These are phyloP conservation scores for Drosophila melanosoma DNA, from an alignment of 2,888 invertebrate species.

Conservation along the genomic window DNA sequence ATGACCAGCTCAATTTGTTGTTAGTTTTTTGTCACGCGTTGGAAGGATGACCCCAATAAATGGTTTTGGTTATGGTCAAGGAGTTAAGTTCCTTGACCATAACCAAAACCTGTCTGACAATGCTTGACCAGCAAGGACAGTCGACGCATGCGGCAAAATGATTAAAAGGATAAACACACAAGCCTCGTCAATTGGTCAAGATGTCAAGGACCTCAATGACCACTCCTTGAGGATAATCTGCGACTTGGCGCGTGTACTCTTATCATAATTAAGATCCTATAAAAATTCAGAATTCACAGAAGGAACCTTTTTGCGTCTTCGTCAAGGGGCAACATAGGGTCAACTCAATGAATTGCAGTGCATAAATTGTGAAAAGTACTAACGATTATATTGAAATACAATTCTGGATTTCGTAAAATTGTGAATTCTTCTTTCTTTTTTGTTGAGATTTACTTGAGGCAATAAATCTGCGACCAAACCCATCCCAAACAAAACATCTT, in stretches of 20 bases:
- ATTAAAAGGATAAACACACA: constrained; percentile 39
- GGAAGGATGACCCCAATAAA: constrained; percentile 39
- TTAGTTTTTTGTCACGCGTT: constrained; percentile 48
- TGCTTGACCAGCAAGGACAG: constrained; percentile 46
- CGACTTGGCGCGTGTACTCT: constrained; percentile 43
- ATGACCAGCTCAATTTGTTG: constrained; percentile 50
- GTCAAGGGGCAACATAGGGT: constrained; percentile 48
- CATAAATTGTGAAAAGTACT: constrained; percentile 33
- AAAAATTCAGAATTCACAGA: constrained; percentile 42
- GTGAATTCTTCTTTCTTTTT: neutral
- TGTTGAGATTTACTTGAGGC: constrained; percentile 25
- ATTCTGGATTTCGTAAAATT: constrained; percentile 20
- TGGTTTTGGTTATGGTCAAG: too few species aligned
- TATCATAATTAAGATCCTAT: constrained; percentile 48
- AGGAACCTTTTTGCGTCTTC: neutral
- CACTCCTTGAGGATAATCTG: constrained; percentile 49
- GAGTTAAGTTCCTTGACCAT: constrained; percentile 10
- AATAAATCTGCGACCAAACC: neutral
- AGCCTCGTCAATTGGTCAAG: constrained; percentile 68
- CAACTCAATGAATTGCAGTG: constrained; percentile 1
- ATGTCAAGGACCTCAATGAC: constrained; percentile 7
- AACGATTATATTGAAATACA: constrained; percentile 58
- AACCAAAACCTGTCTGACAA: constrained; percentile 62
- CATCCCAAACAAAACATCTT: neutral
- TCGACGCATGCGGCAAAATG: constrained; percentile 32